phyloP scores from a whole-genome alignment of 2,797 vertebrate species.

The Hoplostethus atlanticus region DNA sequence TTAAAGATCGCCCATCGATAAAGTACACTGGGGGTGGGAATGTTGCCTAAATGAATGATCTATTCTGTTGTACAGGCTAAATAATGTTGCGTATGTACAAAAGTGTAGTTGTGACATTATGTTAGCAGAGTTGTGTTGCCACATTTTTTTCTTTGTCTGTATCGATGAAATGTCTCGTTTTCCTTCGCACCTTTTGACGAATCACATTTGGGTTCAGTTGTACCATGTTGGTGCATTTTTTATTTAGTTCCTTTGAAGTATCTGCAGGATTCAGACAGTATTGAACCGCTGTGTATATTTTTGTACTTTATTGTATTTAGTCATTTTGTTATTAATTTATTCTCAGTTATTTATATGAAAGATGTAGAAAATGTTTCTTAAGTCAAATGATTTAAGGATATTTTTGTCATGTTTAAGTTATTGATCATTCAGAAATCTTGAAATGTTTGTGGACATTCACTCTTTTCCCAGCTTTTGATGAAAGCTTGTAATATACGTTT shows the following conservation, averaged over 20 bases:
- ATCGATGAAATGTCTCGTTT: constrained; percentile 18
- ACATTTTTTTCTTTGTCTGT: constrained; percentile 77
- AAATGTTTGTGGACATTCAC: constrained; percentile 76
- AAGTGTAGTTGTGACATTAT: constrained; percentile 78
- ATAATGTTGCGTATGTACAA: constrained; percentile 76
- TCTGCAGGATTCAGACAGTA: constrained; percentile 84
- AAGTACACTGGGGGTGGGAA: constrained; percentile 30
- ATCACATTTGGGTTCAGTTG: constrained; percentile 45
- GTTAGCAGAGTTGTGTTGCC: constrained; percentile 82
- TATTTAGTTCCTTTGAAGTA: constrained; percentile 73
- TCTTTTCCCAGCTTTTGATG: constrained; percentile 71
- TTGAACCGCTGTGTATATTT: constrained; percentile 82
- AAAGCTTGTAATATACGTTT: constrained; percentile 85
- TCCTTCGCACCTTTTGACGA: constrained; percentile 58
- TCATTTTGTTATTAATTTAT: constrained; percentile 77
- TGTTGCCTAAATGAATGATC: constrained; percentile 77
- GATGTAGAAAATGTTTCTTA: constrained; percentile 84
- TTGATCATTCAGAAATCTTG: constrained; percentile 66
- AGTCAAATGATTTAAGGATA: constrained; percentile 81
- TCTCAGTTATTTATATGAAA: constrained; percentile 88
- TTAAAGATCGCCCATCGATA: constrained; percentile 37
- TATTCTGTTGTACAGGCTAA: constrained; percentile 85
- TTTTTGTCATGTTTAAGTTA: constrained; percentile 80
- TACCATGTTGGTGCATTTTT: constrained; percentile 44
- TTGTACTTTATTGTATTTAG: constrained; percentile 81